phyloP scores from a whole-genome alignment of 2,888 invertebrate species.

The Eulithis prunata region DNA sequence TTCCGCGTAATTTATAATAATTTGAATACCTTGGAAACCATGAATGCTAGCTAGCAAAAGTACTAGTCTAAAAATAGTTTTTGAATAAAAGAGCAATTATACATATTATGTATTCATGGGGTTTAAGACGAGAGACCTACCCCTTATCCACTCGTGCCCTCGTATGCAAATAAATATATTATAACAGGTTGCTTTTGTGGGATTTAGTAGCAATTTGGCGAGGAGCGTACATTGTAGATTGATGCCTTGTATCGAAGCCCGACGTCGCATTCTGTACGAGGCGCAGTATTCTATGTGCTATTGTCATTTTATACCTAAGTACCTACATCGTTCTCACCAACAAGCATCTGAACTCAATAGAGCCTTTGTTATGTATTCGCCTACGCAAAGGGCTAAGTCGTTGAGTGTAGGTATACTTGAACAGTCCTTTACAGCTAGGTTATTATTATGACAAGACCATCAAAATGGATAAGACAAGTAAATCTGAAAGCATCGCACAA shows the following conservation, averaged over 20 bases:
- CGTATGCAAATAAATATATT: constrained; percentile 8
- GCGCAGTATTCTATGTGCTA: constrained; percentile 34
- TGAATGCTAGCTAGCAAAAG: constrained; percentile 12
- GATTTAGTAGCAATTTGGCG: constrained; percentile 40
- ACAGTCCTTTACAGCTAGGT: background rate
- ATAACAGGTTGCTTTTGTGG: constrained; percentile 34
- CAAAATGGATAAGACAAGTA: too few relatives aligned
- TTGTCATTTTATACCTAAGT: constrained; percentile 5
- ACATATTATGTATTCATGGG: too few relatives aligned
- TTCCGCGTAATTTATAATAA: too few relatives aligned
- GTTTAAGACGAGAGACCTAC: too few relatives aligned
- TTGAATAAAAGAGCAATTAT: too few relatives aligned
- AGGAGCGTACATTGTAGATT: constrained; percentile 50
- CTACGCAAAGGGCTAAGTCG: constrained; percentile 4
- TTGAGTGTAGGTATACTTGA: background rate
- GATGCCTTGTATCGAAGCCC: constrained; percentile 44
- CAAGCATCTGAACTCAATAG: constrained; percentile 16
- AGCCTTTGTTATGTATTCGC: constrained; percentile 6
- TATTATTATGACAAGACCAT: background rate
- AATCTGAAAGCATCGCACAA: too few relatives aligned
- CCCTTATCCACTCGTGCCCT: background rate
- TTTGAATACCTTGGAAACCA: too few relatives aligned
- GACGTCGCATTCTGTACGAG: constrained; percentile 42
- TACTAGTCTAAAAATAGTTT: too few relatives aligned
- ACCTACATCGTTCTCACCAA: constrained; percentile 10